These are phyloP conservation scores for Pandemis corylana DNA, from an alignment of 2,888 invertebrate species.

Conservation along the genomic window DNA sequence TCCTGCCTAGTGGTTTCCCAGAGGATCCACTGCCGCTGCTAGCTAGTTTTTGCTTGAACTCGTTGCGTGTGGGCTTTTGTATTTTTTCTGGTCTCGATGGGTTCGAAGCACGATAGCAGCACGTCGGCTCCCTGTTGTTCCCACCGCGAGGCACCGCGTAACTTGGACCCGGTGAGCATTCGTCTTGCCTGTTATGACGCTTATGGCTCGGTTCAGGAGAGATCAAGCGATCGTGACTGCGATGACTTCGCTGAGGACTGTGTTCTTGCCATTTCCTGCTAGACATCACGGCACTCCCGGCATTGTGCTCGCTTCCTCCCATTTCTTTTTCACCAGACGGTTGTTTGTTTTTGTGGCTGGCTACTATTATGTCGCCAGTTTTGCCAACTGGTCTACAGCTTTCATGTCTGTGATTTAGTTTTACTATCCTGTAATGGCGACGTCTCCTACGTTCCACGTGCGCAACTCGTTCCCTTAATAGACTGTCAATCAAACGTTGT, in stretches of 20 bases:
- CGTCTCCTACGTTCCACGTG: slow-evolving; percentile 76
- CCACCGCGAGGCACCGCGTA: slow-evolving; percentile 56
- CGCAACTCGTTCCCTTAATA: slow-evolving; percentile 75
- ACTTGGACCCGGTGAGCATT: slow-evolving; percentile 71
- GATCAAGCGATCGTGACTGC: slow-evolving; percentile 63
- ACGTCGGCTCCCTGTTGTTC: slow-evolving; percentile 62
- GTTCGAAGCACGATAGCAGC: slow-evolving; percentile 67
- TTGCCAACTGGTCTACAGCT: slow-evolving; percentile 73
- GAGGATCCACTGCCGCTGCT: slow-evolving; percentile 62
- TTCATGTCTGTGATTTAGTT: slow-evolving; percentile 76
- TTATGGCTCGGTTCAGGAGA: slow-evolving; percentile 54
- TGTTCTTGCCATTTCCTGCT: slow-evolving; percentile 57
- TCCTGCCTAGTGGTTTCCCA: slow-evolving; percentile 53
- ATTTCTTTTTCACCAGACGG: slow-evolving; percentile 59
- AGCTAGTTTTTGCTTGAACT: slow-evolving; percentile 47
- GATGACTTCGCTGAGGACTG: slow-evolving; percentile 55
- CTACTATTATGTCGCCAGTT: slow-evolving; percentile 80
- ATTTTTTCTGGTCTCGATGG: slow-evolving; percentile 52
- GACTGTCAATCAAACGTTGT: slow-evolving; percentile 74
- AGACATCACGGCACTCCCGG: slow-evolving; percentile 56
- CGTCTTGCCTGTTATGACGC: slow-evolving; percentile 56
- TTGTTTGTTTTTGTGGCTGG: slow-evolving; percentile 73
- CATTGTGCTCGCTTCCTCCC: slow-evolving; percentile 61
- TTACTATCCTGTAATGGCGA: slow-evolving; percentile 79
- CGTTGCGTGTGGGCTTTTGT: slow-evolving; percentile 36